phyloP scores from a whole-genome alignment of 2,113 vertebrate species.

The Myrmecophaga tridactyla region DNA sequence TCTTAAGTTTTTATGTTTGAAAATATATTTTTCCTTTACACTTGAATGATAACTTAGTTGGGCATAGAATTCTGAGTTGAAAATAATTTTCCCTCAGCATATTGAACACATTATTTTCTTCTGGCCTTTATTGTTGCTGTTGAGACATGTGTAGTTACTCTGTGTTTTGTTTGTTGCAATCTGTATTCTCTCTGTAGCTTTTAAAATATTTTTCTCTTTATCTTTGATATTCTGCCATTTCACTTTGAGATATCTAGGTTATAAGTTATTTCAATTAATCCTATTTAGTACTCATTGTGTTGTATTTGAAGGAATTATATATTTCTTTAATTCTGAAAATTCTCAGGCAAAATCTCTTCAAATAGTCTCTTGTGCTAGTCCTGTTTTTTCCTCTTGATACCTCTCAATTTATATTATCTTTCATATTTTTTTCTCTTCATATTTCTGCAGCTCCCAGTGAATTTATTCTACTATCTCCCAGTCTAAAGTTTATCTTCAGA shows the following conservation, averaged over 20 bases:
- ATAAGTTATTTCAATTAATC: conserved; percentile 8
- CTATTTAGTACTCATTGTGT: neutral
- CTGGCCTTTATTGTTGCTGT: neutral
- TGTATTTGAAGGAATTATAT: neutral
- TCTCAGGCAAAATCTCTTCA: neutral
- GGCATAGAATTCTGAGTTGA: conserved; percentile 33
- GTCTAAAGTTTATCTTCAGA: neutral
- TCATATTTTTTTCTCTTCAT: neutral
- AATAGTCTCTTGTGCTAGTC: neutral
- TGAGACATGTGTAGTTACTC: neutral
- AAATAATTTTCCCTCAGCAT: conserved; percentile 23
- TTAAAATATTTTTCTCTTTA: conserved; percentile 5
- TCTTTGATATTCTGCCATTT: neutral
- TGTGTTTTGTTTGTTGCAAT: neutral
- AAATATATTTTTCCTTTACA: conserved; percentile 14
- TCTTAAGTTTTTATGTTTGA: neutral
- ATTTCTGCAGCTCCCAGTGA: neutral
- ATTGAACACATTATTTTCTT: conserved; percentile 19
- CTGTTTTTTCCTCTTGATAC: neutral
- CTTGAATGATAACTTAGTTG: conserved; percentile 28
- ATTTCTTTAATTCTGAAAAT: neutral
- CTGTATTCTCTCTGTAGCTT: neutral
- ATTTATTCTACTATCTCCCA: neutral
- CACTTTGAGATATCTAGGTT: neutral
- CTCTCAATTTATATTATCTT: conserved; percentile 1